Evolutionary conservation across 2,797 vertebrate species (phyloP).

Genomic region (Crenichthys baileyi): DNA sequence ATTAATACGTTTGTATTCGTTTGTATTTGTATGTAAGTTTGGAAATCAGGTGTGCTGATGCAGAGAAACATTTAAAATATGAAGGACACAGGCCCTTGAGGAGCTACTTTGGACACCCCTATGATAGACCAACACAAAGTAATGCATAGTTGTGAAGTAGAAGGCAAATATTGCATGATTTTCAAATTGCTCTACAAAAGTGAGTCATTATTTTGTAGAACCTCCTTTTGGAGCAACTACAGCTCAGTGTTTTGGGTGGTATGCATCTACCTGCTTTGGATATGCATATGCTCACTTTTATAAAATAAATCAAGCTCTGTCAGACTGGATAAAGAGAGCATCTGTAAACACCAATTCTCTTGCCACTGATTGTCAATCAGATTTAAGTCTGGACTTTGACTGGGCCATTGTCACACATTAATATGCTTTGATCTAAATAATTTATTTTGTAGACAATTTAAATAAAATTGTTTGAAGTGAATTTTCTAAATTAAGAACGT

Average conservation of each 20-base stretch:
- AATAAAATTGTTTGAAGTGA: too few species aligned
- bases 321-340: background rate
- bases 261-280: background rate
- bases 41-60: too few species aligned
- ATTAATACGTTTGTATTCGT: slow-evolving; percentile 10
- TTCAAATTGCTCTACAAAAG: background rate
- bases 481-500: too few species aligned
- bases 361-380: background rate
- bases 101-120: too few species aligned
- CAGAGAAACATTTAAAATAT: too few species aligned
- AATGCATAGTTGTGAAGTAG: background rate
- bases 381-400: background rate
- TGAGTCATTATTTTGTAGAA: background rate
- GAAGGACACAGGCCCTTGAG: too few species aligned
- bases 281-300: background rate
- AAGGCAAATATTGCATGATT: background rate
- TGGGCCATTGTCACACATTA: background rate
- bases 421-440: background rate
- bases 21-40: too few species aligned
- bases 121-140: background rate
- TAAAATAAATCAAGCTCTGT: background rate
- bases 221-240: background rate
- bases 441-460: too few species aligned
- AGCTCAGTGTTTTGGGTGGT: background rate
- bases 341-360: background rate